phyloP scores from a whole-genome alignment of 2,113 vertebrate species.

The Xiphias gladius region DNA sequence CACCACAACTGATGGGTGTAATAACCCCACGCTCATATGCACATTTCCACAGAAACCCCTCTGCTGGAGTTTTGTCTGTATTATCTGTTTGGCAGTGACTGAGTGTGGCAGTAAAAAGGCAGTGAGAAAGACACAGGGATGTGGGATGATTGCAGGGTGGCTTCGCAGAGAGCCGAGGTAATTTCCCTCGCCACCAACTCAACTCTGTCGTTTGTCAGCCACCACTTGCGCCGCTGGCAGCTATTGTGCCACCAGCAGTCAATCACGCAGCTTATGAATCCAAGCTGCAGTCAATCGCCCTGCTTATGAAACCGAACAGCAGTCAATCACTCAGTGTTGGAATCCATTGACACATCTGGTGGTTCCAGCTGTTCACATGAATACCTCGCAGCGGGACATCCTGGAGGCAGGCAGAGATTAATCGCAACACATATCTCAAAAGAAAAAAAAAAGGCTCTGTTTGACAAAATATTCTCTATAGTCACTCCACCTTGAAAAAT shows the following conservation, averaged over 20 bases:
- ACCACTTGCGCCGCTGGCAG: slow-evolving; percentile 78
- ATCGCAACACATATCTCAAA: slow-evolving; percentile 33
- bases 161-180: slow-evolving; percentile 73
- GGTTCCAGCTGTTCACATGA: slow-evolving; percentile 70
- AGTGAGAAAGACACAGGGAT: slow-evolving; percentile 73
- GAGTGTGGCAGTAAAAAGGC: slow-evolving; percentile 80
- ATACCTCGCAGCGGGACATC: slow-evolving; percentile 46
- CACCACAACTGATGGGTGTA: slow-evolving; percentile 64
- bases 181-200: slow-evolving; percentile 79
- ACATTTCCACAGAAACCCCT: slow-evolving; percentile 53
- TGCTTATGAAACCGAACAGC: slow-evolving; percentile 79
- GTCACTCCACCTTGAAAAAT: neutral
- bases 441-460: neutral
- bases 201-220: slow-evolving; percentile 80
- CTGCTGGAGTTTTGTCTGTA: slow-evolving; percentile 61
- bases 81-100: slow-evolving; percentile 80
- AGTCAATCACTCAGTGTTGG: slow-evolving; percentile 71
- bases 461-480: slow-evolving; percentile 8
- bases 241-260: slow-evolving; percentile 83
- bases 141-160: slow-evolving; percentile 78
- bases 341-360: slow-evolving; percentile 73
- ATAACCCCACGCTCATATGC: slow-evolving; percentile 62
- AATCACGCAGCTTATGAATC: slow-evolving; percentile 77
- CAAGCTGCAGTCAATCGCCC: slow-evolving; percentile 71
- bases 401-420: slow-evolving; percentile 46